Conservation (phyloP, 2,797 vertebrate genomes). For the Bovichtus variegatus region DNA sequence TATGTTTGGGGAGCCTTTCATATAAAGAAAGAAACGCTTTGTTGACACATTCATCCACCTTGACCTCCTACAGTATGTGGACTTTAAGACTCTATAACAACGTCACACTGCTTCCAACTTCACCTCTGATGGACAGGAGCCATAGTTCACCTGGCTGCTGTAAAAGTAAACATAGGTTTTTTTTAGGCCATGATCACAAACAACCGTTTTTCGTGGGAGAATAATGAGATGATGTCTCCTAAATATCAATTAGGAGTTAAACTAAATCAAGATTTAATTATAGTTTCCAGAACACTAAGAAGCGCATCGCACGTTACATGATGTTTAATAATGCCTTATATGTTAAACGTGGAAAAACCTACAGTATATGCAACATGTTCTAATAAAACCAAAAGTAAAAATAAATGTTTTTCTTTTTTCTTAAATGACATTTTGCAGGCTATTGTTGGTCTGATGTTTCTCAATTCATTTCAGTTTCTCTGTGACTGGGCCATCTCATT, state of each 20-base stretch:
- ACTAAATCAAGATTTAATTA: background rate
- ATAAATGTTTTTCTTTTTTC: too few relatives aligned
- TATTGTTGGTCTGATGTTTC: constrained; percentile 14
- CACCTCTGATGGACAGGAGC: background rate
- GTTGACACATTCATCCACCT: background rate
- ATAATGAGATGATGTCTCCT: background rate
- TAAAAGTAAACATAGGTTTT: background rate
- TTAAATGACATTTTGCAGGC: constrained; percentile 3
- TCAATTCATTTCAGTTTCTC: constrained; percentile 24
- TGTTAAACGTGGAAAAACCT: background rate
- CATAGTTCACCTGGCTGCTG: background rate
- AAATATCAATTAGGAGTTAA: background rate
- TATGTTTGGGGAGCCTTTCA: background rate
- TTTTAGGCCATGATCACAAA: background rate
- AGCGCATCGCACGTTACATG: background rate
- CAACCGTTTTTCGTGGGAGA: background rate
- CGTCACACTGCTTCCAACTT: background rate
- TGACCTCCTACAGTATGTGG: background rate
- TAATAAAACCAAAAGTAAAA: too few relatives aligned
- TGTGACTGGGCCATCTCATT: constrained; percentile 34
- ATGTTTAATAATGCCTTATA: background rate
- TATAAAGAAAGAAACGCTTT: too few relatives aligned
- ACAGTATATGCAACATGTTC: background rate
- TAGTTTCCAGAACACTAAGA: background rate
- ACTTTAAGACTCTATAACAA: background rate